Base-by-base conservation (phyloP, 2,888 invertebrate species). In the Cabera pusaria region DNA sequence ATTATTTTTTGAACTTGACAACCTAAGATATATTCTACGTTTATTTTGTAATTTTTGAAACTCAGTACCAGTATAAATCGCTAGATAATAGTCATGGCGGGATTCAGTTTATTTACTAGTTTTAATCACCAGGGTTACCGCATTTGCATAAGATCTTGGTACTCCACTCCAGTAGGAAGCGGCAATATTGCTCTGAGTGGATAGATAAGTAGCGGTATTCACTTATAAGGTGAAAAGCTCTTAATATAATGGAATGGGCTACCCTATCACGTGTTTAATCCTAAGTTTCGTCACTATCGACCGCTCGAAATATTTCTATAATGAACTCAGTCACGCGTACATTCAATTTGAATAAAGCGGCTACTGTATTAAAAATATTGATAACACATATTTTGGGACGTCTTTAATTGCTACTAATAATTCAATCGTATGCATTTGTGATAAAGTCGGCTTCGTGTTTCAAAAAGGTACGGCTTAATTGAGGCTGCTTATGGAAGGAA, bases 281-380 rank as follows among this genome's bases (percentile, higher is more conserved):
- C 34, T 36, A 32, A 47, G 48, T 59, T 62, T 64, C 59, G 51
- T 72, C 63, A 76, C 71, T 76, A 79, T 68, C 70, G 70, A 56
- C 62, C 64, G 52, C 55, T 58, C 55, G 65, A 62, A 72, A 64
- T 72, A 75, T 72, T 72, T 74, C 66, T 73, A 65, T 84, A 82
- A 82, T 72, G 75, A 80, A 73, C 75, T 66, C 75, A 84, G 80
- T 79, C 80, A 84, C 73, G 86, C 83, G 77, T 75, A 72, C 72
- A 80, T 78, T 72, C 77, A 82, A 86, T 86, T 84, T 82, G 67
- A 84, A 85, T 83, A 69, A 74, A 82, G 72, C 67, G 59, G 86
- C 87, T 88, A 84, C 87, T 74, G 87, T 85, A 81, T 85, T 85
- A 81, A 83, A 73, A 82, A 82, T 81, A 84, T 85, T 83, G 86